phyloP scores from a whole-genome alignment of 2,113 vertebrate genomes.

The Ictalurus furcatus region DNA sequence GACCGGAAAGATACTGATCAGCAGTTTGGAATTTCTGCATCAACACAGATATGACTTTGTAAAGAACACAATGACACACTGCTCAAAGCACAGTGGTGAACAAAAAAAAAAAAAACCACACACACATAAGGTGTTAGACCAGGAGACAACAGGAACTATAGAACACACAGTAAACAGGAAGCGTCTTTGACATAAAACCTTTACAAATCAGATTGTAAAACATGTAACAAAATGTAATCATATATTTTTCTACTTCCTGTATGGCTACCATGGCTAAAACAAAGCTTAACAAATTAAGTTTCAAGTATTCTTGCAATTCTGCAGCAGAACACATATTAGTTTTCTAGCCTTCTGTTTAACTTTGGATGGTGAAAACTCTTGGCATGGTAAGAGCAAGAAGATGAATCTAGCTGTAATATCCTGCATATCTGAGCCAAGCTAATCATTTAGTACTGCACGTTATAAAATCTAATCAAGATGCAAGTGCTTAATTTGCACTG shows the following conservation, averaged over 20 bases:
- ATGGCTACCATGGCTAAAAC: not conserved
- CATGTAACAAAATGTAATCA: not conserved
- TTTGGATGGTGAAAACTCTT: not conserved
- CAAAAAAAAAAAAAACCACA: not conserved
- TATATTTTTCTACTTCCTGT: not conserved
- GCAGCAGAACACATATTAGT: not conserved
- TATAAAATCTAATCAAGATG: slow-evolving; percentile 26
- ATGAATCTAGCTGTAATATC: slow-evolving; percentile 20
- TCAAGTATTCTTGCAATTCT: not conserved
- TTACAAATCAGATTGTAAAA: not conserved
- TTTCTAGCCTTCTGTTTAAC: slow-evolving; percentile 1
- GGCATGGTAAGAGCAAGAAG: not conserved
- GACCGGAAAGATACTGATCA: not conserved
- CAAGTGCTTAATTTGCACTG: slow-evolving; percentile 8
- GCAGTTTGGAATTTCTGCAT: not conserved
- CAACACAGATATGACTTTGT: not conserved
- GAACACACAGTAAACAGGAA: not conserved
- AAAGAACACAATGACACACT: not conserved
- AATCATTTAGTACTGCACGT: slow-evolving; percentile 12
- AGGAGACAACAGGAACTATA: not conserved
- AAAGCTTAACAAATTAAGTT: not conserved
- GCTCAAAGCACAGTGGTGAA: not conserved
- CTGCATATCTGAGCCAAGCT: slow-evolving; percentile 13
- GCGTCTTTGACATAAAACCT: not conserved
- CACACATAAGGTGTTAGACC: not conserved